phyloP scores from a whole-genome alignment of 92 coral and sea anemone species.

The Epizoanthus illoricatus region DNA sequence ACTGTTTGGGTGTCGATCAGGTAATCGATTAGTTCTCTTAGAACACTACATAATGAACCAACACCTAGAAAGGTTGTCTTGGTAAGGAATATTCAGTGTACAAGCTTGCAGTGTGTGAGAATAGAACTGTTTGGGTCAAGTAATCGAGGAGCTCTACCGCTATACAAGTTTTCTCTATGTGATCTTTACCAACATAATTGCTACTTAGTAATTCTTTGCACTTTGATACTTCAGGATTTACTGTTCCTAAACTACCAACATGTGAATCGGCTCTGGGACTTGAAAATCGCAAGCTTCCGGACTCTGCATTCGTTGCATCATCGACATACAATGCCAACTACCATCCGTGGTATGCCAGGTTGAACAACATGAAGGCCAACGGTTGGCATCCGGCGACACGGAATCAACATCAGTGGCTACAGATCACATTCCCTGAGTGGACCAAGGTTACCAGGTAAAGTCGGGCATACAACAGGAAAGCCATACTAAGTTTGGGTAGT shows the following conservation, averaged over 20 bases:
- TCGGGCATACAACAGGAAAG: background rate
- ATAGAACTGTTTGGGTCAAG: too few relatives aligned
- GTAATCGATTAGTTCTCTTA: background rate
- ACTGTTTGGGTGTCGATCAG: slow-evolving; percentile 24
- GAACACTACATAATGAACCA: too few relatives aligned
- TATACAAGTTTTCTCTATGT: too few relatives aligned
- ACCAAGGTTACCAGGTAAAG: background rate
- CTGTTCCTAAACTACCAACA: background rate
- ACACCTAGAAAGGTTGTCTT: too few relatives aligned
- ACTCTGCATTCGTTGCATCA: slow-evolving; percentile 13
- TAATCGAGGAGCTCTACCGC: too few relatives aligned
- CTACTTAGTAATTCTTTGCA: background rate
- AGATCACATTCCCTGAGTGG: background rate
- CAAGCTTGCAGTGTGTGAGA: too few relatives aligned
- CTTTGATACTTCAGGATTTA: slow-evolving; percentile 1
- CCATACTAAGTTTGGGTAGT: too few relatives aligned
- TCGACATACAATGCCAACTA: background rate
- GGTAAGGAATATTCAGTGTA: too few relatives aligned
- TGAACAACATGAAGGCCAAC: background rate
- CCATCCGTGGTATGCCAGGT: background rate
- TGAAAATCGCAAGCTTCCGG: slow-evolving; percentile 1
- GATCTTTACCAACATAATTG: too few relatives aligned
- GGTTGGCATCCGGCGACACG: background rate
- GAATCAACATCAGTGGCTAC: background rate
- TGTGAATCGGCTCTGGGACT: slow-evolving; percentile 2